A percentile compares a stretch with the other conserved stretches of the same genome.
phyloP scores from a whole-genome alignment of 2,797 vertebrate genomes.

The Gymnoscopelus microlampas region DNA sequence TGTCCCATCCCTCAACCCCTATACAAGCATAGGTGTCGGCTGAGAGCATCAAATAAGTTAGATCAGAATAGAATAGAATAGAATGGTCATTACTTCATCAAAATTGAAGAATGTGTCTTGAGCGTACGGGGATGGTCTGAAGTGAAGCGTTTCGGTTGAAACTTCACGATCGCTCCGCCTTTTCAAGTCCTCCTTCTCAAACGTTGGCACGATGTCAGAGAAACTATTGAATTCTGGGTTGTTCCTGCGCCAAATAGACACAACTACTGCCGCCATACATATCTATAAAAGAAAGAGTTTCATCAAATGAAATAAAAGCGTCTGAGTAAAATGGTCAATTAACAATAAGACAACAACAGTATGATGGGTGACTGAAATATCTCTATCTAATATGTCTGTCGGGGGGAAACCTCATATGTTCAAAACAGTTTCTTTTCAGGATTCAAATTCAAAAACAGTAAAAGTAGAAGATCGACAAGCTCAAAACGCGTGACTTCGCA shows the following conservation, averaged over 20 bases:
- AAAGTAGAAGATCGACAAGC: too few relatives aligned
- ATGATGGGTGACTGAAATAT: too few relatives aligned
- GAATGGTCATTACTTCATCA: conserved; percentile 71
- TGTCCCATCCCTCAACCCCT: too few relatives aligned
- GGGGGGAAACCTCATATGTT: too few relatives aligned
- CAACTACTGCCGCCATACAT: conserved; percentile 65
- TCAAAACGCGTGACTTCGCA: too few relatives aligned
- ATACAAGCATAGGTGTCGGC: neutral
- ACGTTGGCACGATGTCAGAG: conserved; percentile 23
- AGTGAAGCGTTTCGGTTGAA: neutral
- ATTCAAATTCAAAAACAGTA: too few relatives aligned
- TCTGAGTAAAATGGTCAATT: too few relatives aligned
- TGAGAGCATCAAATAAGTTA: neutral
- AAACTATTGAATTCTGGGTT: conserved; percentile 54
- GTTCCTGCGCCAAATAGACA: conserved; percentile 71
- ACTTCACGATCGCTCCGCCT: conserved; percentile 24
- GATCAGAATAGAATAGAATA: neutral
- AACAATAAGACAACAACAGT: too few relatives aligned
- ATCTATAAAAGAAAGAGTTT: conserved; percentile 71
- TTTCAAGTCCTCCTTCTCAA: conserved; percentile 50
- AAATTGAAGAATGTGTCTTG: conserved; percentile 39
- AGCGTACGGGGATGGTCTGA: neutral
- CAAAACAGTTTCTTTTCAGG: too few relatives aligned
- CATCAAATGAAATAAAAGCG: too few relatives aligned
- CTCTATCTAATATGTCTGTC: too few relatives aligned